A percentile compares a stretch with the other conserved stretches of the same genome.
Conservation (phyloP, 2,888 invertebrate species). For the Sphaerophoria rueppellii region DNA sequence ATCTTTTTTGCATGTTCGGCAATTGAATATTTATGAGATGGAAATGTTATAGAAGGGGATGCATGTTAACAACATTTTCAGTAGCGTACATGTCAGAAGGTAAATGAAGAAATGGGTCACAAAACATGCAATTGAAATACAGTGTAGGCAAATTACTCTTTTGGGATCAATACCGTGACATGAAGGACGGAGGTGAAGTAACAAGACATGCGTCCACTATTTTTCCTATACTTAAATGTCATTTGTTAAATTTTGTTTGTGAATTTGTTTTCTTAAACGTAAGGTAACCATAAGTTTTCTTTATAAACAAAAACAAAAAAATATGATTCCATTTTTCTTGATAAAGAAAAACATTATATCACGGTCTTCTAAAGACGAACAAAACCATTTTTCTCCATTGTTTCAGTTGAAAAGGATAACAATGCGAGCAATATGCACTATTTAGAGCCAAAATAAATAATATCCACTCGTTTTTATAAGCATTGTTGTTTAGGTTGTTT, state of each 20-base stretch:
- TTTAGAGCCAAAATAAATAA: slow-evolving; percentile 28
- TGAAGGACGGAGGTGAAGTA: background rate
- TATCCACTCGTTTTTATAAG: slow-evolving; percentile 2
- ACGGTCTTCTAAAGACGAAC: background rate
- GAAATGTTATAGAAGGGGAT: background rate
- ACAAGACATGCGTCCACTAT: background rate
- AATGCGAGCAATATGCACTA: slow-evolving; percentile 42
- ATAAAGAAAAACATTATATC: background rate
- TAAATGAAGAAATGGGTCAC: background rate
- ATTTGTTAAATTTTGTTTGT: too few relatives aligned
- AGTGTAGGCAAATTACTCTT: too few relatives aligned
- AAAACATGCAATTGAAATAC: slow-evolving; percentile 23
- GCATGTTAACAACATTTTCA: background rate
- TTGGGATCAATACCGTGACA: background rate
- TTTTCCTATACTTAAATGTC: too few relatives aligned
- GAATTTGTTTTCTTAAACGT: too few relatives aligned
- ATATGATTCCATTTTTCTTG: slow-evolving; percentile 2
- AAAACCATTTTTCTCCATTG: slow-evolving; percentile 24
- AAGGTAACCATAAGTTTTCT: background rate
- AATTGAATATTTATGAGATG: slow-evolving; percentile 51
- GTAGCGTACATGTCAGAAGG: too few relatives aligned
- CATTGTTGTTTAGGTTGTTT: slow-evolving; percentile 27
- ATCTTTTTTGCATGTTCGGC: slow-evolving; percentile 22
- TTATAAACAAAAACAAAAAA: background rate
- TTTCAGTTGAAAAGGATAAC: slow-evolving; percentile 20